Conservation (phyloP, 2,797 vertebrate genomes). For the Vireo griseus region DNA sequence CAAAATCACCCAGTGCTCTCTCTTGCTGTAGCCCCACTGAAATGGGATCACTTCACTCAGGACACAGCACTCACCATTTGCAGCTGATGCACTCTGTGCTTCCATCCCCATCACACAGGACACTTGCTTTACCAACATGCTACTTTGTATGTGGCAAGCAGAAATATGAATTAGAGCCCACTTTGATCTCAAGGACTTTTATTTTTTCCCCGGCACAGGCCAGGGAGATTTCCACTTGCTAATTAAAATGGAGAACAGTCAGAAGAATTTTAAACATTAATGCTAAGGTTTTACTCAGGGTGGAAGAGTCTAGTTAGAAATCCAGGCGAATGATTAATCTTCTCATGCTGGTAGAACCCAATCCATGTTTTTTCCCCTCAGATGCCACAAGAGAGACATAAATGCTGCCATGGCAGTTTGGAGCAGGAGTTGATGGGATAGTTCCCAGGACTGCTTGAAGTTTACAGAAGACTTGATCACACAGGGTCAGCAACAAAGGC, state of each 20-base stretch:
- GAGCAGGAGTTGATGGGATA: neutral
- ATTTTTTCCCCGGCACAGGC: neutral
- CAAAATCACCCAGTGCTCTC: neutral
- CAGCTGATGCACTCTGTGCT: neutral
- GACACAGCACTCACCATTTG: neutral
- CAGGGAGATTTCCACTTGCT: neutral
- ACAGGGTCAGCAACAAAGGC: neutral
- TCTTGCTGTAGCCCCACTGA: neutral
- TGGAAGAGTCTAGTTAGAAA: neutral
- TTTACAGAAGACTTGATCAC: neutral
- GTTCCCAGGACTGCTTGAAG: neutral
- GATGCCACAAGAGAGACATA: neutral
- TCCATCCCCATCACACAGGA: neutral
- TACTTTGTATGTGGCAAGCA: neutral
- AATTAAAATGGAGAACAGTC: slow-evolving; percentile 18
- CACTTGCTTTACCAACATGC: neutral
- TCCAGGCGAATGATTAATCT: neutral
- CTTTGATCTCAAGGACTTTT: neutral
- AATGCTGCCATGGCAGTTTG: rapidly evolving
- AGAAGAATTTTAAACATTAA: slow-evolving; percentile 34
- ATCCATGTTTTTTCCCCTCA: neutral
- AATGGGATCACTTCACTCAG: neutral
- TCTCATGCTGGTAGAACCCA: neutral
- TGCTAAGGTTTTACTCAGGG: neutral
- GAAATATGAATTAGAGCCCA: neutral